Evolutionary conservation across 1,140 invertebrate genomes (phyloP).

Genomic region (Apocrypta bakeri): DNA sequence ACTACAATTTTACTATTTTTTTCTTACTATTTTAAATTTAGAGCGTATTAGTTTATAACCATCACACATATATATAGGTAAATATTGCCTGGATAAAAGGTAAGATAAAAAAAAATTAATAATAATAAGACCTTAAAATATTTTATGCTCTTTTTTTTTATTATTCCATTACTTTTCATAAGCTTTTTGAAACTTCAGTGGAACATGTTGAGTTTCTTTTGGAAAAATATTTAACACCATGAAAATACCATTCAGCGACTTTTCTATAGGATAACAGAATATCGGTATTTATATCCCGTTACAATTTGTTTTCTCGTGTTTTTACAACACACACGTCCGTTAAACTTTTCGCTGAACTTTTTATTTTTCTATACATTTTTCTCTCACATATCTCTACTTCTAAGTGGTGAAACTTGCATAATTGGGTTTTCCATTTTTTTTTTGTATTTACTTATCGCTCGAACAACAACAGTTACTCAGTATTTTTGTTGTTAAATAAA

Average conservation of each 20-base stretch:
- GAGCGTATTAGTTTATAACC: no score
- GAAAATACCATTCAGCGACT: conserved; percentile 46
- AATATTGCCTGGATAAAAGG: no score
- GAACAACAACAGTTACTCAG: conserved; percentile 26
- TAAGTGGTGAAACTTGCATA: conserved; percentile 22
- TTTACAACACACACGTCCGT: neutral
- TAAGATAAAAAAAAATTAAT: neutral
- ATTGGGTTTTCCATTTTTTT: no score
- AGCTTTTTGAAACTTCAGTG: conserved; percentile 34
- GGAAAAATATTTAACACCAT: conserved; percentile 50
- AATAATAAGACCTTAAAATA: neutral
- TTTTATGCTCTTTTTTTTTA: conserved; percentile 11
- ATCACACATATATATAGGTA: no score
- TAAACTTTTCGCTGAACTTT: conserved; percentile 41
- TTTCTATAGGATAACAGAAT: conserved; percentile 5
- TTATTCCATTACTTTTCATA: conserved; percentile 32
- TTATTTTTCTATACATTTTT: conserved; percentile 31
- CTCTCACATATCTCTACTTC: conserved; percentile 14
- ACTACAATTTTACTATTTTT: no score
- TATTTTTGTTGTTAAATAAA: conserved; percentile 22
- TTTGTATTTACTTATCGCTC: neutral
- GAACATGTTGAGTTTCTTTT: conserved; percentile 32
- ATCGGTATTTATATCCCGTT: no score
- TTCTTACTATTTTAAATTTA: no score
- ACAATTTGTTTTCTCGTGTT: neutral